Percentiles rank a stretch among this genome's conserved stretches.
phyloP scores from a whole-genome alignment of 2,797 vertebrate species.

The Platalea minor region DNA sequence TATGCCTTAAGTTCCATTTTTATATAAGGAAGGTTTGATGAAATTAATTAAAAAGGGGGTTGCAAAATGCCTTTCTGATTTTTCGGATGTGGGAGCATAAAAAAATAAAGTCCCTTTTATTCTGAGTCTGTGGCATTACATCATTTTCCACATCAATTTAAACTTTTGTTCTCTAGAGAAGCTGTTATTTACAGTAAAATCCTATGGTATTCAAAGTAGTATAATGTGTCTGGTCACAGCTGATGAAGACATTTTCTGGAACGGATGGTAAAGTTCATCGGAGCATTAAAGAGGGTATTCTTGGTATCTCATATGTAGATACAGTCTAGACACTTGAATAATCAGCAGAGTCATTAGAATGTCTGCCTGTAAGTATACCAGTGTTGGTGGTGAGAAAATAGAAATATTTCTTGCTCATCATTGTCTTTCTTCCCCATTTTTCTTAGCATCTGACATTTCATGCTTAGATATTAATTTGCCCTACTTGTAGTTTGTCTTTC shows the following conservation, averaged over 20 bases:
- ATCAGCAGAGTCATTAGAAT: conserved; percentile 3
- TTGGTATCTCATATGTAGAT: background rate
- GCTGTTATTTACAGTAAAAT: conserved; percentile 10
- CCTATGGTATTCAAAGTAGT: background rate
- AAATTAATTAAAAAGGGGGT: background rate
- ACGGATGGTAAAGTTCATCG: background rate
- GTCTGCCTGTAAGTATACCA: background rate
- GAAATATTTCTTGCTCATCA: background rate
- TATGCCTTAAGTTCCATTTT: background rate
- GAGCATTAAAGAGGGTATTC: background rate
- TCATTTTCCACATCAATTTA: background rate
- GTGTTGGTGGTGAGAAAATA: background rate
- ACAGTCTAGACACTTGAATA: conserved; percentile 21
- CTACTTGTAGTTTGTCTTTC: background rate
- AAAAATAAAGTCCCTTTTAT: background rate
- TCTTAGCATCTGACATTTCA: background rate
- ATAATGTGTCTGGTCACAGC: background rate
- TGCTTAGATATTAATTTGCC: conserved; percentile 12
- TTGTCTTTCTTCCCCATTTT: conserved; percentile 8
- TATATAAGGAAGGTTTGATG: background rate
- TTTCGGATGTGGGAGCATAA: background rate
- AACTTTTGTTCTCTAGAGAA: background rate
- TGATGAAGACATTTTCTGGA: conserved; percentile 44
- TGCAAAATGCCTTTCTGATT: background rate
- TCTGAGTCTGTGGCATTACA: background rate